Conservation (phyloP, 2,888 invertebrate species). For the Cryptocephalus moraei region DNA sequence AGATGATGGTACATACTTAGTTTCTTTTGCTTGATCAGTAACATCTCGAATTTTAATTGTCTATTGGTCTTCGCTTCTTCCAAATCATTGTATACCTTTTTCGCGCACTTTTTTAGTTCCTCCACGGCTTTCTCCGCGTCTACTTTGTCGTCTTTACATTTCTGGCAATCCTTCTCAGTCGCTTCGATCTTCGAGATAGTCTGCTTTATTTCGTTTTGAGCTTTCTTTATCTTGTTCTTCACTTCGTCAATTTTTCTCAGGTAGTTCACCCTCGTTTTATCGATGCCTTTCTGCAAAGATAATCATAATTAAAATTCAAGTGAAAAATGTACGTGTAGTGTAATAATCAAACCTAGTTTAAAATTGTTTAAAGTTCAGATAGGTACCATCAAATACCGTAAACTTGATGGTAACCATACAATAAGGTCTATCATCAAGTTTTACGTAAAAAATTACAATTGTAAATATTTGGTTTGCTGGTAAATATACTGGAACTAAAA, state of each 20-base stretch:
- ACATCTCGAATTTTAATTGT: slow-evolving; percentile 42
- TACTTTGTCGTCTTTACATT: slow-evolving; percentile 4
- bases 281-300: slow-evolving; percentile 21
- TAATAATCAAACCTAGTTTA: too few species aligned
- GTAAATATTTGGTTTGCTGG: too few species aligned
- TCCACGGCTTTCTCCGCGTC: slow-evolving; percentile 5
- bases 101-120: slow-evolving; percentile 6
- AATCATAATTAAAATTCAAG: too few species aligned
- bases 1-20: slow-evolving; percentile 49
- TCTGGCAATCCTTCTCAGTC: slow-evolving; percentile 4
- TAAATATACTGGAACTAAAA: too few species aligned
- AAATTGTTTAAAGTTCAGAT: too few species aligned
- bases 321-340: too few species aligned
- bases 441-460: too few species aligned
- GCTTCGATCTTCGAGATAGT: slow-evolving; percentile 3
- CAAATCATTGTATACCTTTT: slow-evolving; percentile 18
- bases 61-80: slow-evolving; percentile 36
- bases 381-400: too few species aligned
- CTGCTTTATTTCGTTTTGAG: slow-evolving; percentile 32
- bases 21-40: slow-evolving; percentile 61
- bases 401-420: too few species aligned
- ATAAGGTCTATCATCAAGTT: too few species aligned
- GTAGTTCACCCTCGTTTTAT: slow-evolving; percentile 41
- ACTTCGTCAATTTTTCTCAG: slow-evolving; percentile 49
- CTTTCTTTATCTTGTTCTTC: slow-evolving; percentile 45